Base-by-base conservation (phyloP, 2,113 vertebrate genomes). In the Pluvianellus socialis region DNA sequence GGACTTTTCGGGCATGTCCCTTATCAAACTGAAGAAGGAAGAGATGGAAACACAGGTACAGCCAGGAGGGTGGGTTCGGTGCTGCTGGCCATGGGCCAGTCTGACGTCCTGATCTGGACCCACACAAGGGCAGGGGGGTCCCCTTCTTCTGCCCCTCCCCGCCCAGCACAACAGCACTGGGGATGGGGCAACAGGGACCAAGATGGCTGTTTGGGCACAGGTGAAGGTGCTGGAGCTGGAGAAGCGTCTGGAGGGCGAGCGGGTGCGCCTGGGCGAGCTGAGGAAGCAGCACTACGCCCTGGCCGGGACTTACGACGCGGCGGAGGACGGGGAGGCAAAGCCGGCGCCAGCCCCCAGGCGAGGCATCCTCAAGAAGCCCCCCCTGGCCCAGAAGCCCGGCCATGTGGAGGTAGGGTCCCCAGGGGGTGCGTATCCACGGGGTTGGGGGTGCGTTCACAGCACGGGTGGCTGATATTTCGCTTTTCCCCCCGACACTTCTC, bases 1-100 rank as follows among this genome's bases (percentile, higher is more conserved):
- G 99, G 99, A 99, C 96, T 99, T 99, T 91, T 99, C 99, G 0
- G 99, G 99, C 59, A 96, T 99, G 98, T 99, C 99, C 13, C 98
- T 99, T 56, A 99, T 99, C 96, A 99, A 99, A 95, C 97, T 99
- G 79, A 99, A 98, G 97, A 99, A 98, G 92, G 99, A 99, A 75
- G 99, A 99, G 97, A 99, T 99, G 98, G 99, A 99, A 95, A 98
- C 99, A 3, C 99, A 99, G 98, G 99, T 99, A 92, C 0, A 4
- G 27, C 33, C 14, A 2, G 0, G 53, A 35, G 21, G 59, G 28
- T 3, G 50, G 72, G 3, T 9, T 3, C 0, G 3, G 40, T 18
- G 55, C 74, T 14, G n/a, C 71, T 0, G 2, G 6, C 53, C 30
- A 7, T 1, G 9, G n/a, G 28, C 21, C 59, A 27, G 52, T 17